A percentile compares a stretch with the other conserved stretches of the same genome.
These are phyloP conservation scores for Seriola dumerili DNA, from an alignment of 2,113 vertebrate genomes.

Conservation along the genomic window DNA sequence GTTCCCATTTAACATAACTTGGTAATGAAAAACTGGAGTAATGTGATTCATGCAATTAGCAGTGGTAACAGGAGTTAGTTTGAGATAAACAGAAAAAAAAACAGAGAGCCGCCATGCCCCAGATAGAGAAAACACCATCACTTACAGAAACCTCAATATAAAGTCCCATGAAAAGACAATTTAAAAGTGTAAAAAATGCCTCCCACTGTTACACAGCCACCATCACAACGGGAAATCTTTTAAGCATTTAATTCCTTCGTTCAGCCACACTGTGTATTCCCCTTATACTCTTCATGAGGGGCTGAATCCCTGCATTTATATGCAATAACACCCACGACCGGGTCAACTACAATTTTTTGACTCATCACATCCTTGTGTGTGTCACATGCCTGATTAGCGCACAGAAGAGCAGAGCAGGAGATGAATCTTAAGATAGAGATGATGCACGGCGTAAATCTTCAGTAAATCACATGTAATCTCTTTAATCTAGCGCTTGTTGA, in stretches of 20 bases:
- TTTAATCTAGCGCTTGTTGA: slow-evolving; percentile 7
- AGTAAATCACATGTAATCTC: slow-evolving; percentile 29
- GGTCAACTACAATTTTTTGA: slow-evolving; percentile 55
- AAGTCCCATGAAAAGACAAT: background rate
- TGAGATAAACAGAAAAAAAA: slow-evolving; percentile 13
- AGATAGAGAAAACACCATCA: background rate
- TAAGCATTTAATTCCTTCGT: slow-evolving; percentile 19
- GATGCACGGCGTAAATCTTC: slow-evolving; percentile 19
- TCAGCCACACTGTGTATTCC: background rate
- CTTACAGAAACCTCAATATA: background rate
- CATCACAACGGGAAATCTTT: slow-evolving; percentile 16
- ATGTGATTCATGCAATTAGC: background rate
- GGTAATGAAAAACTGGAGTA: background rate
- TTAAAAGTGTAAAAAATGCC: background rate
- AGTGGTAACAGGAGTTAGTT: background rate
- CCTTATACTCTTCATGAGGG: background rate
- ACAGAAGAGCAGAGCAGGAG: slow-evolving; percentile 30
- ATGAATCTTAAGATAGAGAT: slow-evolving; percentile 55
- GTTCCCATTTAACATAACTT: background rate
- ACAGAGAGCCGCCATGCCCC: background rate
- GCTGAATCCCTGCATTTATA: slow-evolving; percentile 63
- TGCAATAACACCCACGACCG: slow-evolving; percentile 51
- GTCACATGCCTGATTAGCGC: slow-evolving; percentile 65
- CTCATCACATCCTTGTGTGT: slow-evolving; percentile 41
- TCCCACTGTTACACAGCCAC: background rate